Conservation (phyloP, 2,888 invertebrate genomes). For the Loripinus fragilis region DNA sequence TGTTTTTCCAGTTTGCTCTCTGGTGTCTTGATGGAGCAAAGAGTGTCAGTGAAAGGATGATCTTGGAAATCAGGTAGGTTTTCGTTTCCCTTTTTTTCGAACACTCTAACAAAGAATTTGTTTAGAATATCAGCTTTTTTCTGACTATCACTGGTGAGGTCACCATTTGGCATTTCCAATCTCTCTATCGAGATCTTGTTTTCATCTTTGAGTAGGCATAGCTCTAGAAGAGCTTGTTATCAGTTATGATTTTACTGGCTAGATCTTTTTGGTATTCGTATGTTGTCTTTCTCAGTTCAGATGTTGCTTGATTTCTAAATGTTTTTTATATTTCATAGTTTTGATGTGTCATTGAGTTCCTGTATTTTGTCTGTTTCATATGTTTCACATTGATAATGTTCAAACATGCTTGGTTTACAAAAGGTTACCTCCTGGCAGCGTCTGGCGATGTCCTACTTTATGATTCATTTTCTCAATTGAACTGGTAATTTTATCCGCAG, state of each 20-base stretch:
- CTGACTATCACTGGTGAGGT: neutral
- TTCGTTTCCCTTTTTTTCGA: neutral
- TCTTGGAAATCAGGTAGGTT: neutral
- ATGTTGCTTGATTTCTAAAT: neutral
- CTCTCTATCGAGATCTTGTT: neutral
- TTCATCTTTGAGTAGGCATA: neutral
- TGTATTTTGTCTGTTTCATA: neutral
- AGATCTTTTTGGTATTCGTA: neutral
- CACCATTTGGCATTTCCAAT: neutral
- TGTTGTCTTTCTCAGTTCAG: neutral
- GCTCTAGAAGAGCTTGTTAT: conserved; percentile 1
- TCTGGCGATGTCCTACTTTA: neutral
- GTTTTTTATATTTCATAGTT: neutral
- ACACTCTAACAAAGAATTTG: neutral
- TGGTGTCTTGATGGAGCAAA: neutral
- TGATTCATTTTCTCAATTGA: neutral
- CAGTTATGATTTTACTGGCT: neutral
- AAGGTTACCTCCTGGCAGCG: neutral
- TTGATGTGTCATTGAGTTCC: neutral
- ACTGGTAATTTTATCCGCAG: neutral
- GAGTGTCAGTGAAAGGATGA: neutral
- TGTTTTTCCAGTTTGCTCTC: neutral
- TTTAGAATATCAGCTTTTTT: neutral
- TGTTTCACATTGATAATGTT: neutral
- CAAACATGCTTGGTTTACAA: neutral